A percentile compares a stretch with the other conserved stretches of the same genome.
phyloP scores from a whole-genome alignment of 2,113 vertebrate genomes.

The Oncorhynchus keta region DNA sequence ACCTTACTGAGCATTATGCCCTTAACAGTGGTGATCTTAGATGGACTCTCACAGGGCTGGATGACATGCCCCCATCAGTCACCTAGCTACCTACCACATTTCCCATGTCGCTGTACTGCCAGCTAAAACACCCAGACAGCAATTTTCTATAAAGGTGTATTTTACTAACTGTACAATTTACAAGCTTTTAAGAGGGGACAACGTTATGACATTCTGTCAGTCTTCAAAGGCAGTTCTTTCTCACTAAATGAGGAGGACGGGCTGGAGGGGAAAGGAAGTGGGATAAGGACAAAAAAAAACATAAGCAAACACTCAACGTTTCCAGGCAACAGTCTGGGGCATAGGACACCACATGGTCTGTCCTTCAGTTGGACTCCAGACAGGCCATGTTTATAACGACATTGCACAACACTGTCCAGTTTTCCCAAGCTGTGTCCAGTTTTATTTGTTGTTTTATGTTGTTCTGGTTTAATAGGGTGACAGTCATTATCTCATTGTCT shows the following conservation, averaged over 20 bases:
- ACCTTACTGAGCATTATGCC: no score
- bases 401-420: not conserved
- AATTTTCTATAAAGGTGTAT: constrained; percentile 7
- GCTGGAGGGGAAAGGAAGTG: constrained; percentile 24
- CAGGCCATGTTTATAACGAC: not conserved
- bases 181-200: constrained; percentile 21
- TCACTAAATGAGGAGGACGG: constrained; percentile 28
- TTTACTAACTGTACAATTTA: constrained; percentile 18
- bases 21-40: not conserved
- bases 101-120: constrained; percentile 1
- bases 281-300: constrained; percentile 26
- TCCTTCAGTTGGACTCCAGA: constrained; percentile 1
- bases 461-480: not conserved
- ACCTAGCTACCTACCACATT: not conserved
- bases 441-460: not conserved
- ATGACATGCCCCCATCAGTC: not conserved
- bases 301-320: constrained; percentile 22
- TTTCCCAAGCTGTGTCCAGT: not conserved
- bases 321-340: constrained; percentile 25
- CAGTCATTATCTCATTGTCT: not conserved
- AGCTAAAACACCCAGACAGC: not conserved
- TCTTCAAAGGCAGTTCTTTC: constrained; percentile 37
- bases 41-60: not conserved
- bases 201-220: constrained; percentile 24
- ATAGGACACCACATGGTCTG: not conserved